These are phyloP conservation scores for Steinernema scapterisci DNA, from an alignment of 2,888 invertebrate genomes.

Conservation along the genomic window DNA sequence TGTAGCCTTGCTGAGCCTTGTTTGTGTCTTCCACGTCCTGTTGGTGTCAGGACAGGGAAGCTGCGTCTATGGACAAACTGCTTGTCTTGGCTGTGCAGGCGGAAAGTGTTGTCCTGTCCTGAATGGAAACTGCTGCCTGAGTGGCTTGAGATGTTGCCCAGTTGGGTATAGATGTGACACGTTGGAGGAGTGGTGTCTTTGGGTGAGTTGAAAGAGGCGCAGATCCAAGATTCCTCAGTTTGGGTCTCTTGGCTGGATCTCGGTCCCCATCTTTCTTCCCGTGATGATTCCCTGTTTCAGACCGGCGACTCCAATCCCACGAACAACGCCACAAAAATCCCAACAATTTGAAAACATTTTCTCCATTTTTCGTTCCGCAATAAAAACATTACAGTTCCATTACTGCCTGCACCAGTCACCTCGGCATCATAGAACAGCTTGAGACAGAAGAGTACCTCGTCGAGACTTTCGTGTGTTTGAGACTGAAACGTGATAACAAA, in stretches of 20 bases:
- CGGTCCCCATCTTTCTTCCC: too few relatives aligned
- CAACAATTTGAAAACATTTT: constrained; percentile 11
- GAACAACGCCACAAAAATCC: constrained; percentile 3
- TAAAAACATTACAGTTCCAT: constrained; percentile 23
- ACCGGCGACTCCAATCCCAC: not conserved
- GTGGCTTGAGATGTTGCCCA: constrained; percentile 6
- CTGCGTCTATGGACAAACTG: not conserved
- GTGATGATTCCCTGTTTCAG: not conserved
- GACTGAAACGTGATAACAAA: constrained; percentile 24
- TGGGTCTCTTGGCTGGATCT: too few relatives aligned
- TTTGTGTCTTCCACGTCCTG: not conserved
- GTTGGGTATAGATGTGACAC: not conserved
- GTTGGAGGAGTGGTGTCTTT: not conserved
- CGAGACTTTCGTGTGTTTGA: not conserved
- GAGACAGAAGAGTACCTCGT: constrained; percentile 8
- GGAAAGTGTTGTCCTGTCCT: not conserved
- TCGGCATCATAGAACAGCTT: not conserved
- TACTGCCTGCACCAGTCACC: not conserved
- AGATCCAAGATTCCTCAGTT: too few relatives aligned
- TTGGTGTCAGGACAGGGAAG: not conserved
- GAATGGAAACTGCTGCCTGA: constrained; percentile 1
- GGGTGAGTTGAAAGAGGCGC: too few relatives aligned
- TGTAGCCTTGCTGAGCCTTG: not conserved
- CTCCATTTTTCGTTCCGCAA: not conserved
- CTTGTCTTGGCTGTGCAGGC: not conserved